phyloP scores from a whole-genome alignment of 37 sponge, comb jelly and placozoan species.

The Agelas oroides region DNA sequence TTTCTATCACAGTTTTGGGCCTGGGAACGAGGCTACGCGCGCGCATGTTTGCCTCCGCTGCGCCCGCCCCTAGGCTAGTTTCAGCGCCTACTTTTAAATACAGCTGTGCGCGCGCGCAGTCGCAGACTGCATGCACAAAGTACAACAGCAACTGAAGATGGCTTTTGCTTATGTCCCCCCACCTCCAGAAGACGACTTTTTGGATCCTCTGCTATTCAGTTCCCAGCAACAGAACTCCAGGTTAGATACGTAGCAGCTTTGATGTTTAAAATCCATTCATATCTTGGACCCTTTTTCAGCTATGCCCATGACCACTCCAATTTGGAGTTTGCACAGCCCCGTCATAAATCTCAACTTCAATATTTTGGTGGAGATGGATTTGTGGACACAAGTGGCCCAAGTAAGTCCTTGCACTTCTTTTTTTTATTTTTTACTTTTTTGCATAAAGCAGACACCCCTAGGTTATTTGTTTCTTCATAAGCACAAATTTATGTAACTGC shows the following conservation, averaged over 20 bases:
- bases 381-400: background rate
- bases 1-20: no score
- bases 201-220: conserved; percentile 45
- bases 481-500: no score
- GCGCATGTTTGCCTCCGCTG: no score
- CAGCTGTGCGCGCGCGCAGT: background rate
- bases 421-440: background rate
- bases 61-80: no score
- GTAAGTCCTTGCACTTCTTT: background rate
- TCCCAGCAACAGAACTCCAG: conserved; percentile 17
- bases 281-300: no score
- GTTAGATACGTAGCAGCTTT: background rate
- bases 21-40: no score
- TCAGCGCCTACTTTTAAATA: no score
- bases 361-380: conserved; percentile 52
- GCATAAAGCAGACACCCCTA: conserved; percentile 3
- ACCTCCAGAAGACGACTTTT: conserved; percentile 50
- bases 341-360: background rate
- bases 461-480: no score
- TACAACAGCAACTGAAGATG: background rate
- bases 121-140: background rate
- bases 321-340: background rate
- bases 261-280: no score
- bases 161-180: conserved; percentile 59
- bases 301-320: no score